Evolutionary conservation across 2,113 vertebrate species (phyloP).

Genomic region (Aegypius monachus): DNA sequence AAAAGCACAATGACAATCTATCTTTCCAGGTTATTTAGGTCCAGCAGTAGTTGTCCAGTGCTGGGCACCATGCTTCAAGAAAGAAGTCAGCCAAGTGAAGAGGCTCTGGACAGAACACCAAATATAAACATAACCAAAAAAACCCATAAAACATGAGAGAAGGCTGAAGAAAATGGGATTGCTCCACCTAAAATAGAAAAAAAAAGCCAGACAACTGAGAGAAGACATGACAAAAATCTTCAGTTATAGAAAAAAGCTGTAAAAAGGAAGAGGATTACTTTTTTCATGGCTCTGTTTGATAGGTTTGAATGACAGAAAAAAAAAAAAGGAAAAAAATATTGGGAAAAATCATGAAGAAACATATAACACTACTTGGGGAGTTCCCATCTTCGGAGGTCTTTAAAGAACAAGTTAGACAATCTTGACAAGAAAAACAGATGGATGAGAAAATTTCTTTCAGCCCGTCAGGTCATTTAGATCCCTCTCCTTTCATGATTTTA

Average conservation of each 20-base stretch:
- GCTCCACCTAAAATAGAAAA: not conserved
- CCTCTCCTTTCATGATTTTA: not conserved
- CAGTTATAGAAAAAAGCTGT: not conserved
- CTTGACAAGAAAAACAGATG: not conserved
- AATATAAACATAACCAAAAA: not conserved
- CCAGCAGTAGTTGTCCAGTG: not conserved
- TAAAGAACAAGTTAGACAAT: not conserved
- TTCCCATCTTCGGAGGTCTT: not conserved
- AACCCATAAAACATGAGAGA: accelerated
- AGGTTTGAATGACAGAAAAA: not conserved
- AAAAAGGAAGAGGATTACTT: not conserved
- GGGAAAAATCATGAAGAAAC: not conserved
- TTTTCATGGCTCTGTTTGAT: not conserved
- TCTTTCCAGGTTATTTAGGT: not conserved
- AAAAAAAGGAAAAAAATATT: not conserved
- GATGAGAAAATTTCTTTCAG: not conserved
- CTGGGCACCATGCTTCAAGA: not conserved
- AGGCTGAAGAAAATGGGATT: not conserved
- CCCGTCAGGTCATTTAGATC: not conserved
- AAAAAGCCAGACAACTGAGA: not conserved
- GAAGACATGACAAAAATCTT: not conserved
- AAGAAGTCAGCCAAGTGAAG: not conserved
- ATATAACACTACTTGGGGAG: not conserved
- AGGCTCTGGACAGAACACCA: not conserved
- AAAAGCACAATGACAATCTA: not conserved